Evolutionary conservation across 2,888 invertebrate species (phyloP).

Genomic region (Sinodicranocentrus sp.): DNA sequence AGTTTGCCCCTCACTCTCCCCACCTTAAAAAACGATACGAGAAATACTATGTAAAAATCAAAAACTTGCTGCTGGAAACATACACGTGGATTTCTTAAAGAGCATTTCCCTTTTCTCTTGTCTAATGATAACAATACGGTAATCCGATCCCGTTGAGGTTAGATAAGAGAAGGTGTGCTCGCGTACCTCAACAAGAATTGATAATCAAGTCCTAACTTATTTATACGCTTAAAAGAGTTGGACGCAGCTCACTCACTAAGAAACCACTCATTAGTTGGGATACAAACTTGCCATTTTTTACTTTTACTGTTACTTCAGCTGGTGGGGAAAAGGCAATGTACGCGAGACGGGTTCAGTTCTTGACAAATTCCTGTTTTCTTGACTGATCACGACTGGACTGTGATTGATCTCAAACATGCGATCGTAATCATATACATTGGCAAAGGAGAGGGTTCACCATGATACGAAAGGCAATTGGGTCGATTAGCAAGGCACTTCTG

Average conservation of each 20-base stretch:
- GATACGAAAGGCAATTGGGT: slow-evolving; percentile 1
- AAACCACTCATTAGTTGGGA: background rate
- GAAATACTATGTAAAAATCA: no score
- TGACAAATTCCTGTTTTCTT: slow-evolving; percentile 68
- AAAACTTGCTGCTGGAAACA: no score
- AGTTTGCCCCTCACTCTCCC: no score
- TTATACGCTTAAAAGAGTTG: no score
- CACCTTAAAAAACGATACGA: no score
- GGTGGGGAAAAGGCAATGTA: slow-evolving; percentile 56
- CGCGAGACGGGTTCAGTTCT: slow-evolving; percentile 57
- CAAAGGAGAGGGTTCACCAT: background rate
- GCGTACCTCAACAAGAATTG: no score
- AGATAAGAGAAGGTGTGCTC: no score
- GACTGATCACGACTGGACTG: slow-evolving; percentile 60
- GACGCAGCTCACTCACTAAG: background rate
- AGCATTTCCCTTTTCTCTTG: no score
- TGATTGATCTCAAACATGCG: slow-evolving; percentile 55
- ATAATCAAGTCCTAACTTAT: no score
- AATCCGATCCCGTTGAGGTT: no score
- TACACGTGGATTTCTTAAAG: no score
- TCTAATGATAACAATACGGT: no score
- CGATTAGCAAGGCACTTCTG: background rate
- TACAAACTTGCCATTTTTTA: slow-evolving; percentile 31
- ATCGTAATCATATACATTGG: background rate
- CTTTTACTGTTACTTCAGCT: slow-evolving; percentile 62